A percentile compares a stretch with the other conserved stretches of the same genome.
Conservation (phyloP, 1,140 invertebrate genomes). For the Drosophila saltans region DNA sequence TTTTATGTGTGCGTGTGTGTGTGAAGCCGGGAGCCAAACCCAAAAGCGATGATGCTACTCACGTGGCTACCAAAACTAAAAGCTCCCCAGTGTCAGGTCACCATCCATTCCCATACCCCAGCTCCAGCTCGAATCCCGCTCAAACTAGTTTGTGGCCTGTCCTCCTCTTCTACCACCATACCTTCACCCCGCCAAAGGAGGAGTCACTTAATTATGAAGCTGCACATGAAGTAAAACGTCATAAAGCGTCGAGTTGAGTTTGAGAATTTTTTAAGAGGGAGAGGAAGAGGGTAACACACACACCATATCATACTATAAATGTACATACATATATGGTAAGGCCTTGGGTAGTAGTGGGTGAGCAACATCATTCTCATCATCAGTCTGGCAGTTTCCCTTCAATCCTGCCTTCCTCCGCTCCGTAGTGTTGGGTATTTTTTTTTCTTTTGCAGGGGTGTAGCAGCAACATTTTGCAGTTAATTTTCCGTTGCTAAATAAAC, state of each 20-base stretch:
- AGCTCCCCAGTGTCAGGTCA: slow-evolving; percentile 63
- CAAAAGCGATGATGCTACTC: slow-evolving; percentile 70
- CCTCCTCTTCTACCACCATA: not conserved
- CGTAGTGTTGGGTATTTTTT: slow-evolving; percentile 26
- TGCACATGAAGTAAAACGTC: slow-evolving; percentile 80
- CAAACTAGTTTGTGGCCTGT: slow-evolving; percentile 30
- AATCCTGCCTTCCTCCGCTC: not conserved
- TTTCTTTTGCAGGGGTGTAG: slow-evolving; percentile 32
- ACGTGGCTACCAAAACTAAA: slow-evolving; percentile 77
- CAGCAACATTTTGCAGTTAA: slow-evolving; percentile 75
- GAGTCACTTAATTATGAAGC: slow-evolving; percentile 79
- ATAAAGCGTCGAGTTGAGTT: slow-evolving; percentile 76
- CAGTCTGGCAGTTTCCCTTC: slow-evolving; percentile 36
- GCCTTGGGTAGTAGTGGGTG: slow-evolving; percentile 53
- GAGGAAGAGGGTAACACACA: slow-evolving; percentile 10
- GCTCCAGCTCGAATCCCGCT: not conserved
- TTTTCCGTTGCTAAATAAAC: slow-evolving; percentile 82
- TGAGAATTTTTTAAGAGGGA: slow-evolving; percentile 22
- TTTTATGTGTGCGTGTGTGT: slow-evolving; percentile 59
- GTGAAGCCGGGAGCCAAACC: not conserved
- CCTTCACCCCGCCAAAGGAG: slow-evolving; percentile 6
- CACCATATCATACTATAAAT: slow-evolving; percentile 4
- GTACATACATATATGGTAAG: slow-evolving; percentile 13
- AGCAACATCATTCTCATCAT: slow-evolving; percentile 55
- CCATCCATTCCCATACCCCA: not conserved